phyloP scores from a whole-genome alignment of 1,140 invertebrate genomes.

The Rhopalosiphum maidis region DNA sequence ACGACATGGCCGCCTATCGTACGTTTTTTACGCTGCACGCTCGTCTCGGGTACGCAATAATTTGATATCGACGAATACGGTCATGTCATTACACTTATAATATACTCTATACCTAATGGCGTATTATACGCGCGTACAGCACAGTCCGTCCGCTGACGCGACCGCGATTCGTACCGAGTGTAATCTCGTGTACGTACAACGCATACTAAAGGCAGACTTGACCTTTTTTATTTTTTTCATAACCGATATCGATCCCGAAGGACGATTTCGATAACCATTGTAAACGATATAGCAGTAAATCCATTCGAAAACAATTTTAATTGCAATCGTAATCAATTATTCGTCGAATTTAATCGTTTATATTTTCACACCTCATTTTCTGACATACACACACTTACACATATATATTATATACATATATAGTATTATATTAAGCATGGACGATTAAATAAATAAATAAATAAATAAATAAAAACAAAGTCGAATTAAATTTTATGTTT shows the following conservation, averaged over 20 bases:
- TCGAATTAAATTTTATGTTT: constrained; percentile 28
- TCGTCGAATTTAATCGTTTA: neutral
- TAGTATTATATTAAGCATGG: neutral
- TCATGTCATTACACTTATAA: neutral
- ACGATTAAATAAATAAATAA: constrained; percentile 29
- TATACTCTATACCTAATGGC: neutral
- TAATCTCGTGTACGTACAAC: too few species aligned
- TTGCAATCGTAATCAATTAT: too few species aligned
- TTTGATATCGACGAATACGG: neutral
- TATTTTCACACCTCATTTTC: neutral
- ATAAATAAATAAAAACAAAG: constrained; percentile 45
- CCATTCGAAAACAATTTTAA: neutral
- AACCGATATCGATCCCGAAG: neutral
- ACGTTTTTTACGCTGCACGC: neutral
- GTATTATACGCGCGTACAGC: neutral
- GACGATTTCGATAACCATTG: neutral
- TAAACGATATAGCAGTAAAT: too few species aligned
- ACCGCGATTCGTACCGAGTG: too few species aligned
- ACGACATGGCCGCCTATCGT: neutral
- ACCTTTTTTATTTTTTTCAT: neutral
- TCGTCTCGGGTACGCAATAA: neutral
- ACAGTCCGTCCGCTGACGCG: too few species aligned
- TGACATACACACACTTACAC: too few species aligned
- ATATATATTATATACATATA: neutral
- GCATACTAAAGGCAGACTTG: neutral